Conservation (phyloP, 2,113 vertebrate genomes). For the Cathartes aura region DNA sequence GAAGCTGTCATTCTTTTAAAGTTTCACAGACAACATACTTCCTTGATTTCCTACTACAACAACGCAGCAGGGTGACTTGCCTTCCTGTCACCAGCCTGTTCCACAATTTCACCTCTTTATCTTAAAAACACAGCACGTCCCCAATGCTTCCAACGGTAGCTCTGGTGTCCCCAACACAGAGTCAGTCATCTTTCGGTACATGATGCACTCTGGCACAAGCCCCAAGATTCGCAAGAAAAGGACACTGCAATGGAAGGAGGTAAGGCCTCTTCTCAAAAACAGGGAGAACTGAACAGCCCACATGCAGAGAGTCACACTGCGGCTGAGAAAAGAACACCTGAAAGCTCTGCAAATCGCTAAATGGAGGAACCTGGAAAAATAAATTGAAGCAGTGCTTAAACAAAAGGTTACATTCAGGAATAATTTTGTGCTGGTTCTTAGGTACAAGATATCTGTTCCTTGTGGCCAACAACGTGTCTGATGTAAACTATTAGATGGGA, state of each 20-base stretch:
- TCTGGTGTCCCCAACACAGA: neutral
- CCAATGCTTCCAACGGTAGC: fast-evolving
- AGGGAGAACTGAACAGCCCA: neutral
- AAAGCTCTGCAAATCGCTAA: neutral
- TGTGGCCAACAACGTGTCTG: neutral
- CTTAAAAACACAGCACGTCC: neutral
- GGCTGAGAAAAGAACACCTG: neutral
- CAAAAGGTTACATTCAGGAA: neutral
- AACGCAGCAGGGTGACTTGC: neutral
- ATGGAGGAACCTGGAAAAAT: neutral
- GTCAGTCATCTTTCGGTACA: neutral
- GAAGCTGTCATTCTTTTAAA: neutral
- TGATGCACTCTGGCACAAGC: neutral
- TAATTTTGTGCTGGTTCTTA: neutral
- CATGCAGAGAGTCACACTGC: neutral
- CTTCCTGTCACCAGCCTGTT: neutral
- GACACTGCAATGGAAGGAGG: neutral
- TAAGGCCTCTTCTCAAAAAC: neutral
- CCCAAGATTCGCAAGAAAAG: neutral
- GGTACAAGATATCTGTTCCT: neutral
- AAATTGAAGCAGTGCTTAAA: neutral
- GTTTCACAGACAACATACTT: neutral
- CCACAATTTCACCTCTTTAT: neutral
- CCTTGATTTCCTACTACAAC: neutral
- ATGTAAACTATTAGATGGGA: neutral